Evolutionary conservation across 2,888 invertebrate species (phyloP), one percentile per base, ranked within the genome.

Genomic region (Sphinx pinastri): DNA sequence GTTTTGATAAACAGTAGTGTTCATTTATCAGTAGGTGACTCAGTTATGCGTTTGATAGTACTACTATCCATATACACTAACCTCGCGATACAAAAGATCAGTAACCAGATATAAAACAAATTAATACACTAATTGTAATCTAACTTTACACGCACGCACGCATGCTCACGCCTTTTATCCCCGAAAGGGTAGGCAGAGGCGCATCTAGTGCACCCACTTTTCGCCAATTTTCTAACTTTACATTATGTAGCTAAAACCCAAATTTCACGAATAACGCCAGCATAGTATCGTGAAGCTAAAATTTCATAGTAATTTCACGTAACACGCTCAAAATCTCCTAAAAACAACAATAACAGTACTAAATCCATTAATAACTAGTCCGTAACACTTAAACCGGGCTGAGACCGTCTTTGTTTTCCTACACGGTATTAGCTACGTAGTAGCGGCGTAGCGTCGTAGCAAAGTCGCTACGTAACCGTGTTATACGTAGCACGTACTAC

Each of bases 361-460:
- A n/a, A 68, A 38, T 69, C 45, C 54, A 68, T 38, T 54, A 31
- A 55, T 71, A 68, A 45, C 54, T 19, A 55, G 55, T 55, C 12
- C 55, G 19, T 55, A 55, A 71, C 54, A 59, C 59, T 63, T 49
- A 16, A 66, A 70, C 68, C 68, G 68, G 31, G 68, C 58, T 55
- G 55, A 55, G 11, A 19, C 55, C 16, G 13, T 47, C 49, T 63
- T 63, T 49, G 49, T 63, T 63, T 63, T 63, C 76, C 58, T 73
- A 70, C 47, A 49, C 63, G 7, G 49, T 13, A 11, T 11, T 47
- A 72, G 74, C 68, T 73, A 68, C 60, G 68, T 47, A 31, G 72
- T 72, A 71, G 71, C 71, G 70, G 12, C 71, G 71, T 71, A 71
- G 74, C 71, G 55, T 67, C 71, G 72, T 75, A 71, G 71, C 72